A percentile compares a stretch with the other conserved stretches of the same genome.
These are phyloP conservation scores for Bruchidius siliquastri DNA, from an alignment of 2,888 invertebrate genomes.

Conservation along the genomic window DNA sequence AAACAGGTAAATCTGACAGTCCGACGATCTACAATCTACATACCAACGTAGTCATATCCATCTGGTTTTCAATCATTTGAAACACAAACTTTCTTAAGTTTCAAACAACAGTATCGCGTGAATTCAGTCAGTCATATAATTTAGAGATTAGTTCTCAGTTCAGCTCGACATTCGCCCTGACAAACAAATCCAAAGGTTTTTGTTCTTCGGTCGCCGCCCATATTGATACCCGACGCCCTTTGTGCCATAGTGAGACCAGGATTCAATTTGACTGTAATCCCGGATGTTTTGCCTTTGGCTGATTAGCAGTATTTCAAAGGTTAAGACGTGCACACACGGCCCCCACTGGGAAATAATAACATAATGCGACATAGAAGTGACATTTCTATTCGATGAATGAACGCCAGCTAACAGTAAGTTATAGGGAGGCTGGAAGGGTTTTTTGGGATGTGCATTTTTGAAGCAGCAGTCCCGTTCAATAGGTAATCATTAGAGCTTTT, in stretches of 20 bases:
- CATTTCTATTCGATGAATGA: neutral
- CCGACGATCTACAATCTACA: too few relatives aligned
- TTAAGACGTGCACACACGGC: conserved; percentile 2
- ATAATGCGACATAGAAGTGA: neutral
- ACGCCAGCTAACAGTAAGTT: too few relatives aligned
- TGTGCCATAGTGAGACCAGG: conserved; percentile 15
- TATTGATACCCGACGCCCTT: conserved; percentile 30
- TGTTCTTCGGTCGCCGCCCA: conserved; percentile 6
- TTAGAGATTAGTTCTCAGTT: conserved; percentile 15
- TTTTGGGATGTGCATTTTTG: too few relatives aligned
- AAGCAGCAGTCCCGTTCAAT: too few relatives aligned
- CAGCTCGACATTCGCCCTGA: conserved; percentile 10
- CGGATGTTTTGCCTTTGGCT: conserved; percentile 32
- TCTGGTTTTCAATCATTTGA: too few relatives aligned
- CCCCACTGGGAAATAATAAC: neutral
- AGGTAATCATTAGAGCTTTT: too few relatives aligned
- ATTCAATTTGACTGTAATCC: conserved; percentile 32
- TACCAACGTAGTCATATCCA: too few relatives aligned
- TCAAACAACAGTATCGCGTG: neutral
- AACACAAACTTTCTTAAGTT: too few relatives aligned
- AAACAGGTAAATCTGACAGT: too few relatives aligned
- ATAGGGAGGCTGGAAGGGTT: too few relatives aligned
- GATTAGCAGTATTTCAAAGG: conserved; percentile 29
- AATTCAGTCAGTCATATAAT: conserved; percentile 13
- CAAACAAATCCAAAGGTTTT: conserved; percentile 6